These are phyloP conservation scores for Xestobium rufovillosum DNA, from an alignment of 2,888 invertebrate species.

Conservation along the genomic window DNA sequence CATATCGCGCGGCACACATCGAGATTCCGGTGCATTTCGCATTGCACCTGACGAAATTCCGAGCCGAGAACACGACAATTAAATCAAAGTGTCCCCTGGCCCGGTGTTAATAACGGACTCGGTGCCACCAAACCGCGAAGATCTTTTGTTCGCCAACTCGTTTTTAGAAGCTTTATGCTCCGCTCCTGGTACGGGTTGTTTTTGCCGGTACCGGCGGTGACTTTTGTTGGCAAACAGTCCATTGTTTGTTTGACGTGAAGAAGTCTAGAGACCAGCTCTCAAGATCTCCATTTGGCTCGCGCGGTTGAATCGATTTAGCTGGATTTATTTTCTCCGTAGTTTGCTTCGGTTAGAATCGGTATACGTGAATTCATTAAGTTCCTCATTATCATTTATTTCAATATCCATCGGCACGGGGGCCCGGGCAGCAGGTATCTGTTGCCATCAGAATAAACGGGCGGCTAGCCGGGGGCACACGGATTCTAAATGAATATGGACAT, in stretches of 20 bases:
- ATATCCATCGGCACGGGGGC: too few species aligned
- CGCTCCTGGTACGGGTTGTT: slow-evolving; percentile 3
- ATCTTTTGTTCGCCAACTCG: slow-evolving; percentile 19
- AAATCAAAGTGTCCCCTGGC: slow-evolving; percentile 38
- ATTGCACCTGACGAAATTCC: slow-evolving; percentile 38
- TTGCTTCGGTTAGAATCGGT: too few species aligned
- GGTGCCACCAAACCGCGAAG: slow-evolving; percentile 30
- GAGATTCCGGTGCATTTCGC: slow-evolving; percentile 25
- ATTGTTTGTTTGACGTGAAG: slow-evolving; percentile 1
- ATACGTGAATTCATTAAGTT: too few species aligned
- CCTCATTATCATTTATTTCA: too few species aligned
- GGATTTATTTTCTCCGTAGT: too few species aligned
- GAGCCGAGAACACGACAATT: slow-evolving; percentile 35
- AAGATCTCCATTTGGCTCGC: too few species aligned
- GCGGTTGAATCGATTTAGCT: too few species aligned
- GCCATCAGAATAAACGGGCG: too few species aligned
- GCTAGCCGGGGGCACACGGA: too few species aligned
- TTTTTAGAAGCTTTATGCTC: slow-evolving; percentile 24
- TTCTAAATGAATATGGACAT: too few species aligned
- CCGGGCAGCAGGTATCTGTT: too few species aligned
- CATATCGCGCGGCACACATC: slow-evolving; percentile 5
- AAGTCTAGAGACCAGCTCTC: too few species aligned
- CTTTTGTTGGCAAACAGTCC: slow-evolving; percentile 5
- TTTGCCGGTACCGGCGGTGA: background rate
- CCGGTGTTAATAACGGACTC: slow-evolving; percentile 34